Percentiles rank a stretch among this genome's conserved stretches.
These are phyloP conservation scores for Agelastica alni DNA, from an alignment of 2,888 invertebrate genomes.

Conservation along the genomic window DNA sequence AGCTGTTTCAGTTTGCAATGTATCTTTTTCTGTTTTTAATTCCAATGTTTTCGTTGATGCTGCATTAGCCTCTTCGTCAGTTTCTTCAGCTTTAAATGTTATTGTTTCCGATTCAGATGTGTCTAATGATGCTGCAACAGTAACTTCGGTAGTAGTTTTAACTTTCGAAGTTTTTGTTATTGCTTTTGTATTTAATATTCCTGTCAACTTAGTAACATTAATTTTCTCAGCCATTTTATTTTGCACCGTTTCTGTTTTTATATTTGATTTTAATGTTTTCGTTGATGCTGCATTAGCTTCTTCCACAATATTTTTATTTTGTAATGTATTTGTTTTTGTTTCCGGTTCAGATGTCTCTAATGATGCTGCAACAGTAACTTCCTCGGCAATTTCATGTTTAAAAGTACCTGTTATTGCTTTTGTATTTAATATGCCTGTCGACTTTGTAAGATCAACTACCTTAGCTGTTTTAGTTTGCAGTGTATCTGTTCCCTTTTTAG, in stretches of 20 bases:
- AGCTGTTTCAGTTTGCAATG: no score
- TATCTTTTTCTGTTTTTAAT: no score
- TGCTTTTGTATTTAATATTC: not conserved
- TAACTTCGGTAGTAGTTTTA: not conserved
- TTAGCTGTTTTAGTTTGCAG: not conserved
- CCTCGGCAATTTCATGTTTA: not conserved
- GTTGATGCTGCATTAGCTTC: no score
- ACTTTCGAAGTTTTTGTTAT: not conserved
- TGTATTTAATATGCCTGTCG: not conserved
- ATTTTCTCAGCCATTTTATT: no score
- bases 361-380: not conserved
- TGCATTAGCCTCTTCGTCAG: not conserved
- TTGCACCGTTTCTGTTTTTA: no score
- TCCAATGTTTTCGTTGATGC: no score
- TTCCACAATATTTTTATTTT: not conserved
- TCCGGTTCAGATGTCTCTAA: not conserved
- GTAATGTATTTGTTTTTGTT: not conserved
- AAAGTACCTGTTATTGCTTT: not conserved
- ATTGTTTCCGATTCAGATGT: not conserved
- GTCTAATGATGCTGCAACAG: not conserved
- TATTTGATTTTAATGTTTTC: no score
- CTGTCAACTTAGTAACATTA: no score
- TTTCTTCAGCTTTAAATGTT: not conserved
- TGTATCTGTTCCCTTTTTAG: not conserved
- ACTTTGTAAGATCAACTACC: not conserved